Base-by-base conservation (phyloP, 2,113 vertebrate genomes). In the Salvelinus fontinalis region DNA sequence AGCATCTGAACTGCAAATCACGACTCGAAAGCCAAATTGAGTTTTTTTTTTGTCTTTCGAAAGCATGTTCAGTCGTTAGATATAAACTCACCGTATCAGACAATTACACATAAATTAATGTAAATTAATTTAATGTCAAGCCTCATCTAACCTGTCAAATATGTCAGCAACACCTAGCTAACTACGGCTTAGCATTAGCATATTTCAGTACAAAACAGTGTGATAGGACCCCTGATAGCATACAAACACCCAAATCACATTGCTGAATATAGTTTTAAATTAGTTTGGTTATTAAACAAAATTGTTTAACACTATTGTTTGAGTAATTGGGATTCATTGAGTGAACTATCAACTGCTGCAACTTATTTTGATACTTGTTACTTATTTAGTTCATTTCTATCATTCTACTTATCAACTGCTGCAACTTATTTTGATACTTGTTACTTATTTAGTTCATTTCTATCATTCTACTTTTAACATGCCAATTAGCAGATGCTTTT, bases 11-110 rank as follows among this genome's bases (percentile, higher is more conserved):
- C 27, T 4, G 27, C 67, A 39, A 34, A 68, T 31, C 67, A 49
- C 59, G n/a, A 62, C 14, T 29, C 73, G 44, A 71, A 75, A 75
- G 67, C 59, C 60, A 67, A 71, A 54, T 57, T 20, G n/a, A 62
- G 6, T 11, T 8, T 24, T 2, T 44, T 4, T 67, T 6, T 66
- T 18, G 22, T 59, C 60, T 34, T 70, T 27, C 34, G 27, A 39
- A 54, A 31, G 54, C 65, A 69, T 64, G 34, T 73, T 79, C 29
- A 44, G 31, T 34, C n/a, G 64, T 75, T 75, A 54, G 51, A 54
- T 54, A 57, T 51, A 64, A 54, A 65, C 62, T 11, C 26, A 57
- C 44, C 26, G 18, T 67, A 8, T 54, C 49, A 60, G 64, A 22
- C 26, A 59, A 73, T 57, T 67, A 26, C 62, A 14, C 14, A 8